Percentiles rank a stretch among this genome's conserved stretches.
Evolutionary conservation across 2,113 vertebrate species (phyloP).

Genomic region (Speoplatyrhinus poulsoni): DNA sequence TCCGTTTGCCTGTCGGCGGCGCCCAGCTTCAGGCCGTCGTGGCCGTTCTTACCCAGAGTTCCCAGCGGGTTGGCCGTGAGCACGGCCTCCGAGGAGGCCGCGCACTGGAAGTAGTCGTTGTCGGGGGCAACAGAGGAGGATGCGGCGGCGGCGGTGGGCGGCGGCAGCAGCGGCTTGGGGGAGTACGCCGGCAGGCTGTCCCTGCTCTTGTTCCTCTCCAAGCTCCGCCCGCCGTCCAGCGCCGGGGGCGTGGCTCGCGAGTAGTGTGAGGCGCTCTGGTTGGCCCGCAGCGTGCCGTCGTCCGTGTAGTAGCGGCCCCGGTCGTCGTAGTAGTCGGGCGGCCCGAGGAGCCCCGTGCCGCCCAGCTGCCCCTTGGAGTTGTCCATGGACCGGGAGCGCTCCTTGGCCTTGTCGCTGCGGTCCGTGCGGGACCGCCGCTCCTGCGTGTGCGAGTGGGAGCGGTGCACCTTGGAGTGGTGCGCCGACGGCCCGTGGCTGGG

Average conservation of each 20-base stretch:
- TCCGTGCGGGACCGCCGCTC: slow-evolving; percentile 94
- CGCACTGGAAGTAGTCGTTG: slow-evolving; percentile 91
- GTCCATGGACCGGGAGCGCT: slow-evolving; percentile 96
- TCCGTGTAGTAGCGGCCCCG: slow-evolving; percentile 89
- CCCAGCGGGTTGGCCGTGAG: slow-evolving; percentile 84
- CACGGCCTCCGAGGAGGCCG: slow-evolving; percentile 86
- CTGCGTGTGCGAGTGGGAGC: slow-evolving; percentile 97
- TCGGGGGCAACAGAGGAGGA: slow-evolving; percentile 66
- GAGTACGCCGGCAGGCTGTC: slow-evolving; percentile 87
- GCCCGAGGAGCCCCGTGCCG: slow-evolving; percentile 83
- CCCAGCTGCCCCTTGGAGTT: slow-evolving; percentile 94
- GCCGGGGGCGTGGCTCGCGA: slow-evolving; percentile 83
- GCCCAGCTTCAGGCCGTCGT: slow-evolving; percentile 83
- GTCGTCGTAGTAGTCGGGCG: slow-evolving; percentile 88
- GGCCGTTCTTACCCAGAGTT: slow-evolving; percentile 85
- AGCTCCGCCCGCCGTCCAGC: slow-evolving; percentile 80
- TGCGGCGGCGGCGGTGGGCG: no score
- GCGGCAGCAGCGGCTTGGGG: slow-evolving; percentile 74
- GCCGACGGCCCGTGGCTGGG: slow-evolving; percentile 89
- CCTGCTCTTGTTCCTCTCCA: slow-evolving; percentile 85
- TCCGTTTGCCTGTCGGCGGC: slow-evolving; percentile 81
- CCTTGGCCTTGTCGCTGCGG: slow-evolving; percentile 95
- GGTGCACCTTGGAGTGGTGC: slow-evolving; percentile 91
- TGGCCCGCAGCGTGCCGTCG: slow-evolving; percentile 87
- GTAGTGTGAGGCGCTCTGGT: slow-evolving; percentile 80